A percentile compares a stretch with the other conserved stretches of the same genome.
Evolutionary conservation across 1,140 invertebrate species (phyloP).

Genomic region (Leptinotarsa lineolata): DNA sequence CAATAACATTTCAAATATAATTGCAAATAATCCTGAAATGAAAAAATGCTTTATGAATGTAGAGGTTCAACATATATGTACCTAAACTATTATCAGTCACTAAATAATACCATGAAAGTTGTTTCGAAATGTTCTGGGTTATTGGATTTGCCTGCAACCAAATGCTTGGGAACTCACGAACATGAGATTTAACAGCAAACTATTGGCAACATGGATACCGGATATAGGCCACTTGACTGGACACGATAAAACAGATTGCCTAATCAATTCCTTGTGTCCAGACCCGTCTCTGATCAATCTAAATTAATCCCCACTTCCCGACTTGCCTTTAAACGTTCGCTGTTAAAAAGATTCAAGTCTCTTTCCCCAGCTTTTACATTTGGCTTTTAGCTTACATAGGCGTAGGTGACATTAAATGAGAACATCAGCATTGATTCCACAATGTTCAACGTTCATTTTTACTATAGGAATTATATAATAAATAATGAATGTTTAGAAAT

Average conservation of each 20-base stretch:
- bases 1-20: no score
- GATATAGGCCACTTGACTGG: conserved; percentile 53
- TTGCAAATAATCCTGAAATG: no score
- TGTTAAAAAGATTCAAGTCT: conserved; percentile 37
- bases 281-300: conserved; percentile 57
- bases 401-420: neutral
- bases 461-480: no score
- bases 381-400: conserved; percentile 13
- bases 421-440: no score
- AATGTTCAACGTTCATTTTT: no score
- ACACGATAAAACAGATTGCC: conserved; percentile 58
- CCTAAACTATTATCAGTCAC: no score
- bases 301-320: conserved; percentile 55
- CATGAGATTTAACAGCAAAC: neutral
- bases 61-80: no score
- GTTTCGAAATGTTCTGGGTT: no score
- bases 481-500: no score
- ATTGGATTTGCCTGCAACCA: no score
- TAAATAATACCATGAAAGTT: no score
- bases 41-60: no score
- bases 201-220: conserved; percentile 39
- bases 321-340: conserved; percentile 41
- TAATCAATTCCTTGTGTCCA: conserved; percentile 58
- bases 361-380: conserved; percentile 17
- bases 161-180: neutral